These are phyloP conservation scores for Whitmania pigra DNA, from an alignment of 1,140 invertebrate species.

Conservation along the genomic window DNA sequence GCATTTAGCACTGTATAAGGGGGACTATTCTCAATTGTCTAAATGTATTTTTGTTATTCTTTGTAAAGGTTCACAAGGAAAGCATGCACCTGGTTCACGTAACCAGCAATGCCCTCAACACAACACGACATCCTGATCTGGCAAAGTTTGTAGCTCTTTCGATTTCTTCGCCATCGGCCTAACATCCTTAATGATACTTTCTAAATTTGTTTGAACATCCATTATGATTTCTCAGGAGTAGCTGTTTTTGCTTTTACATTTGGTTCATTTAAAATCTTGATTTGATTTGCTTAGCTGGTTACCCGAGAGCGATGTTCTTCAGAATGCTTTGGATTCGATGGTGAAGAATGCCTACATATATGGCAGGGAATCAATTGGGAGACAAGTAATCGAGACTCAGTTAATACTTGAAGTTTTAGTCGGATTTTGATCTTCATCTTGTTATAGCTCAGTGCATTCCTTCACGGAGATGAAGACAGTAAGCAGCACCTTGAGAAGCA, in stretches of 20 bases:
- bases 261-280: not conserved
- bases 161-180: not conserved
- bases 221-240: not conserved
- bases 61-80: slow-evolving; percentile 72
- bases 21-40: too few species aligned
- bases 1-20: too few species aligned
- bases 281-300: slow-evolving; percentile 20
- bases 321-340: slow-evolving; percentile 64
- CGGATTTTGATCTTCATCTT: not conserved
- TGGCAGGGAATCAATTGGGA: slow-evolving; percentile 69
- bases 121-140: slow-evolving; percentile 72
- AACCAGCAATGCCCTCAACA: slow-evolving; percentile 74
- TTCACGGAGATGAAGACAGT: slow-evolving; percentile 19
- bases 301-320: slow-evolving; percentile 27
- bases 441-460: slow-evolving; percentile 14
- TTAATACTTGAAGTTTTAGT: not conserved
- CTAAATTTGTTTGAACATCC: not conserved
- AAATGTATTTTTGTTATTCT: too few species aligned
- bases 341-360: slow-evolving; percentile 82
- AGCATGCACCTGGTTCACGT: slow-evolving; percentile 80
- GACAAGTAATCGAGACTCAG: slow-evolving; percentile 50
- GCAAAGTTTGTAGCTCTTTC: slow-evolving; percentile 30
- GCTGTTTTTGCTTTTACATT: not conserved
- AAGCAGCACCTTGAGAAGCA: slow-evolving; percentile 17
- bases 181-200: not conserved